Percentiles rank a stretch among this genome's conserved stretches.
phyloP scores from a whole-genome alignment of 2,888 invertebrate species.

The Lycia hirtaria region DNA sequence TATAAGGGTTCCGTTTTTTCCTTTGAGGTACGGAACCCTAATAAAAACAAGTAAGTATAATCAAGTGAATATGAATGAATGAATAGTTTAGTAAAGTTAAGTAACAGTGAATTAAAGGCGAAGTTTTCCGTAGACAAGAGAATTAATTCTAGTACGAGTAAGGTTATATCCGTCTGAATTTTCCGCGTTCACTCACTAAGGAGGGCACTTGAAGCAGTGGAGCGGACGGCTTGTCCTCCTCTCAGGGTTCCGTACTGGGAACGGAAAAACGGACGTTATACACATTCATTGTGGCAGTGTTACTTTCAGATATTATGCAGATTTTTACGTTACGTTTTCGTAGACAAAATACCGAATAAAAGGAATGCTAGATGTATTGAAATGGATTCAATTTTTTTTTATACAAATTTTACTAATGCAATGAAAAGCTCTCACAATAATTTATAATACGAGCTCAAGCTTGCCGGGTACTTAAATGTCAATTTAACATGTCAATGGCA shows the following conservation, averaged over 20 bases:
- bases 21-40: too few species aligned
- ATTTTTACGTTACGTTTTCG: too few species aligned
- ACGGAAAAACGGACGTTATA: constrained; percentile 20
- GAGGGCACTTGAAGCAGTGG: constrained; percentile 26
- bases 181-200: constrained; percentile 41
- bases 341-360: too few species aligned
- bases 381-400: too few species aligned
- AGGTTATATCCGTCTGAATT: constrained; percentile 53
- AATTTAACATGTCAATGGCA: too few species aligned
- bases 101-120: constrained; percentile 34
- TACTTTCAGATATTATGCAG: neutral
- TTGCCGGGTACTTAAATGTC: too few species aligned
- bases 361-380: too few species aligned
- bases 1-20: too few species aligned
- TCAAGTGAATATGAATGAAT: too few species aligned
- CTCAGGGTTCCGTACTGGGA: constrained; percentile 19
- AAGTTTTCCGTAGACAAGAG: constrained; percentile 35
- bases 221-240: constrained; percentile 23
- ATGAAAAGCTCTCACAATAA: too few species aligned
- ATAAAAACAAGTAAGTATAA: neutral
- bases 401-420: too few species aligned
- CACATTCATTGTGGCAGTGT: constrained; percentile 6
- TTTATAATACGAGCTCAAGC: too few species aligned
- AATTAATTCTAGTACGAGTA: constrained; percentile 62
- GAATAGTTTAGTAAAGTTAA: neutral